Conservation (phyloP, 1,140 invertebrate genomes). For the Bombus consobrinus region DNA sequence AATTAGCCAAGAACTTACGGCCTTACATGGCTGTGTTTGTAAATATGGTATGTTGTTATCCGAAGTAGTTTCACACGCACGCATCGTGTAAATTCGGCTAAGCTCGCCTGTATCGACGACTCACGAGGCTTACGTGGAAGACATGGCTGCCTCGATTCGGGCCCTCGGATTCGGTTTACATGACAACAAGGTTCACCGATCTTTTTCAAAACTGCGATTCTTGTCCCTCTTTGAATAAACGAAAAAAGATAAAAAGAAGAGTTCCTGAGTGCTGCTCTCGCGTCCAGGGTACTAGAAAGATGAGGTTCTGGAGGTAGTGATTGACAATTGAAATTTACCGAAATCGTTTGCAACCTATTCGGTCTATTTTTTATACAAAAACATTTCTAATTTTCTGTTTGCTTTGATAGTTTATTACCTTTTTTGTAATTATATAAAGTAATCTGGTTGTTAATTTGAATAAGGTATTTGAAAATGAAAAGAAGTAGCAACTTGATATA, state of each 20-base stretch:
- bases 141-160: constrained; percentile 51
- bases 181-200: constrained; percentile 33
- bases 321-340: neutral
- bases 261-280: constrained; percentile 43
- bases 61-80: constrained; percentile 48
- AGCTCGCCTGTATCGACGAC: constrained; percentile 70
- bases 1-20: constrained; percentile 71
- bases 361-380: neutral
- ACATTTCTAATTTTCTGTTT: neutral
- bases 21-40: constrained; percentile 79
- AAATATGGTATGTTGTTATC: constrained; percentile 75
- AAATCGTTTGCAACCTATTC: neutral
- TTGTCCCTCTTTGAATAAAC: constrained; percentile 11
- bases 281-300: constrained; percentile 17
- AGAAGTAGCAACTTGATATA: neutral
- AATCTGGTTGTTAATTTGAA: neutral
- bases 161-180: constrained; percentile 26
- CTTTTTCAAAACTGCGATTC: neutral
- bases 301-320: neutral
- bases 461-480: neutral
- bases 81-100: constrained; percentile 72
- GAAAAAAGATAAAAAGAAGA: neutral
- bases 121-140: constrained; percentile 68
- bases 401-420: neutral
- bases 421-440: neutral